A percentile compares a stretch with the other conserved stretches of the same genome.
Conservation (phyloP, 2,888 invertebrate genomes). For the Thymelicus acteon region DNA sequence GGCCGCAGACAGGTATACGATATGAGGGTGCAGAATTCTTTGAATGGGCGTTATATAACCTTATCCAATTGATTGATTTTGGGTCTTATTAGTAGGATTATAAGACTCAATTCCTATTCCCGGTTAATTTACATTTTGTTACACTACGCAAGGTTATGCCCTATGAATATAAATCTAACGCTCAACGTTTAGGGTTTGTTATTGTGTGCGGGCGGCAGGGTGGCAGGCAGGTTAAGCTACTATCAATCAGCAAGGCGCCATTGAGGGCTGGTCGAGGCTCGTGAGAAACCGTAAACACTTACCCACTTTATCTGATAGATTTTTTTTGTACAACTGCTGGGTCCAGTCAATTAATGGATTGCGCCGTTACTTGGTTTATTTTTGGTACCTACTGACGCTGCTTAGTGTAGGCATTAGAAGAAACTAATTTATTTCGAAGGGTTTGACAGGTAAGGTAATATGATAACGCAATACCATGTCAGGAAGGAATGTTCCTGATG, state of each 20-base stretch:
- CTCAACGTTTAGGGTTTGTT: constrained; percentile 48
- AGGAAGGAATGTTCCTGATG: constrained; percentile 56
- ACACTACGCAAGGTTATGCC: constrained; percentile 13
- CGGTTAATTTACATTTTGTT: constrained; percentile 7
- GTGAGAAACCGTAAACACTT: constrained; percentile 85
- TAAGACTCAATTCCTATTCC: neutral
- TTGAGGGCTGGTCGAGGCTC: constrained; percentile 81
- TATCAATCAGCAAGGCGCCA: constrained; percentile 84
- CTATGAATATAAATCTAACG: constrained; percentile 47
- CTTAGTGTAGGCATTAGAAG: constrained; percentile 66
- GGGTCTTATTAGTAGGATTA: constrained; percentile 40
- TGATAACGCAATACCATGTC: constrained; percentile 60
- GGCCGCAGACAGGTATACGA: constrained; percentile 81
- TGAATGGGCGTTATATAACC: constrained; percentile 71
- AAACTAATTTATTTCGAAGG: constrained; percentile 76
- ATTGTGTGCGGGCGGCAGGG: constrained; percentile 52
- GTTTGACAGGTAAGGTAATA: constrained; percentile 74
- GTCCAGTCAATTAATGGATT: constrained; percentile 82
- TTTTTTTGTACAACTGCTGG: constrained; percentile 79
- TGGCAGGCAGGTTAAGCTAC: constrained; percentile 74
- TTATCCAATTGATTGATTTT: constrained; percentile 41
- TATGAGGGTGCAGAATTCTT: constrained; percentile 84
- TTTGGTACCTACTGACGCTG: constrained; percentile 66
- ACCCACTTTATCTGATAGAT: constrained; percentile 81
- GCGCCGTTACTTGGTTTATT: constrained; percentile 81